Percentiles rank a stretch among this genome's conserved stretches.
These are phyloP conservation scores for Eulemur rufifrons DNA, from an alignment of 2,113 vertebrate species.

Conservation along the genomic window DNA sequence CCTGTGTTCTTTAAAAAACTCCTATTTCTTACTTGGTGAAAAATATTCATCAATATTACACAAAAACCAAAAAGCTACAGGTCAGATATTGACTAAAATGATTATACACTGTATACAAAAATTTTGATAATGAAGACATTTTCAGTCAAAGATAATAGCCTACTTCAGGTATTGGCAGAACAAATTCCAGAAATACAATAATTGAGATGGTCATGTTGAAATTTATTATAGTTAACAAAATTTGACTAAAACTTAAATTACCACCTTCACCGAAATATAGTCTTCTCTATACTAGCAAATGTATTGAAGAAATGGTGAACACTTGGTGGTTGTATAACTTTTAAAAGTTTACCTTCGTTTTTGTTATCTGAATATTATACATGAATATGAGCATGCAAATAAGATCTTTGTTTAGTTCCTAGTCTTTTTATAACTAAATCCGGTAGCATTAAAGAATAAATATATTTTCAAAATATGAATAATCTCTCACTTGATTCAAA, in stretches of 20 bases:
- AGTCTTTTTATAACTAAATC: slow-evolving; percentile 3
- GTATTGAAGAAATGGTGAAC: background rate
- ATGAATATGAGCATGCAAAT: background rate
- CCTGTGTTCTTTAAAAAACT: background rate
- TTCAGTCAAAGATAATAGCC: background rate
- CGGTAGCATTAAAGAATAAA: background rate
- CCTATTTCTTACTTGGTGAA: background rate
- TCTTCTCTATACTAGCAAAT: background rate
- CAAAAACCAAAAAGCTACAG: background rate
- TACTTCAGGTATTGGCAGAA: background rate
- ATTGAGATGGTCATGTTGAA: background rate
- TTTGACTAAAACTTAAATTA: background rate
- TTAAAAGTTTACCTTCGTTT: background rate
- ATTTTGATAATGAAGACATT: background rate
- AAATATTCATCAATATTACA: background rate
- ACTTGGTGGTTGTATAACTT: background rate
- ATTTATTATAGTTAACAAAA: background rate
- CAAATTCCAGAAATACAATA: background rate
- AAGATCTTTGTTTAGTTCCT: background rate
- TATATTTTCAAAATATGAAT: slow-evolving; percentile 6
- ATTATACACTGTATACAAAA: background rate
- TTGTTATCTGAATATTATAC: background rate
- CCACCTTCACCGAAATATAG: background rate
- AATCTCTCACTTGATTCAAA: slow-evolving; percentile 48
- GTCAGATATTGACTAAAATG: background rate